Percentiles rank a stretch among this genome's conserved stretches.
Conservation (phyloP, 2,797 vertebrate species). For the Lerista edwardsae region DNA sequence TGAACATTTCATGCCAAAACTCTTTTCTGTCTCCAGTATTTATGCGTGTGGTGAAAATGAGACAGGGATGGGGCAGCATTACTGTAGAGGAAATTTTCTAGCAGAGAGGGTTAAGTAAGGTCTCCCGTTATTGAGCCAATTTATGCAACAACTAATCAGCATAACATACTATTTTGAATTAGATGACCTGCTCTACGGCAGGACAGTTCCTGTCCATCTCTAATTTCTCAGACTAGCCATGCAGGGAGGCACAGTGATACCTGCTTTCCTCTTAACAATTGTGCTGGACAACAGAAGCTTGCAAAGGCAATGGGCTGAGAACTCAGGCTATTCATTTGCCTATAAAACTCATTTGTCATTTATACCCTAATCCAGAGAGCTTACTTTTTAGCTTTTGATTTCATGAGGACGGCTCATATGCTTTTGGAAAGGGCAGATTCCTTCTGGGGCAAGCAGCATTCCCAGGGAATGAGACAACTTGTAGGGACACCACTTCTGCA, state of each 20-base stretch:
- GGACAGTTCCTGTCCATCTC: constrained; percentile 27
- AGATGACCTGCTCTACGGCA: background rate
- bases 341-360: constrained; percentile 16
- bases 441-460: constrained; percentile 40
- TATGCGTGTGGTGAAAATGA: background rate
- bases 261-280: background rate
- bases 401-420: constrained; percentile 4
- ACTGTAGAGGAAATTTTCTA: constrained; percentile 1
- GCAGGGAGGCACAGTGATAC: background rate
- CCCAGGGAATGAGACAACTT: constrained; percentile 14
- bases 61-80: background rate
- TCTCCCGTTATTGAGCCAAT: background rate
- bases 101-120: constrained; percentile 1
- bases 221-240: constrained; percentile 9
- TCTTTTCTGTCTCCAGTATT: background rate
- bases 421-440: constrained; percentile 38
- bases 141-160: constrained; percentile 5
- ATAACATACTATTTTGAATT: constrained; percentile 25
- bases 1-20: background rate
- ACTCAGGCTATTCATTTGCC: background rate
- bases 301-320: background rate
- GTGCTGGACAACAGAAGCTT: background rate
- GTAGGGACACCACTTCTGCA: background rate
- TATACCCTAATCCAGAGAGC: background rate
- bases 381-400: constrained; percentile 37